phyloP scores from a whole-genome alignment of 2,797 vertebrate species.

The Serranus cabrilla region DNA sequence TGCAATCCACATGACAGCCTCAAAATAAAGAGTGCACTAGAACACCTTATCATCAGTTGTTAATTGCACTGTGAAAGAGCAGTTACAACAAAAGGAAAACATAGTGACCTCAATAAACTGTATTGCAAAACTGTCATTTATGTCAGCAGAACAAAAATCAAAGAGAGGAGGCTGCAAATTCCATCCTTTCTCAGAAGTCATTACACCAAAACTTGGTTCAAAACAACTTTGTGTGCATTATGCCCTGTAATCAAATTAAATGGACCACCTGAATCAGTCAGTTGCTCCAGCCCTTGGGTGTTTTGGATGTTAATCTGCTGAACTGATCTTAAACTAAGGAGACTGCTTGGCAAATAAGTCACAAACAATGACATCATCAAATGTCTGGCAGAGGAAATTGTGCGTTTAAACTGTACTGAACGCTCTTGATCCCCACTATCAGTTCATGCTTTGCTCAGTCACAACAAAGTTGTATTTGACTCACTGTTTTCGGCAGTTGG shows the following conservation, averaged over 20 bases:
- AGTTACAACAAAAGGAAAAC: slow-evolving; percentile 41
- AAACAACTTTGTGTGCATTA: slow-evolving; percentile 37
- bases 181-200: slow-evolving; percentile 43
- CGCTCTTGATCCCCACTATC: slow-evolving; percentile 12
- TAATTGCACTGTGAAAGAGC: slow-evolving; percentile 59
- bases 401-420: background rate
- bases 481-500: slow-evolving; percentile 9
- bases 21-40: slow-evolving; percentile 43
- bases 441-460: background rate
- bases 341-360: slow-evolving; percentile 32
- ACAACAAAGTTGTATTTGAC: slow-evolving; percentile 8
- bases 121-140: slow-evolving; percentile 47
- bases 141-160: slow-evolving; percentile 46
- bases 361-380: slow-evolving; percentile 45
- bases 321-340: slow-evolving; percentile 37
- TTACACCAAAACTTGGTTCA: slow-evolving; percentile 38
- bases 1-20: slow-evolving; percentile 54
- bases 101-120: slow-evolving; percentile 36
- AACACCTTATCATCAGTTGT: slow-evolving; percentile 56
- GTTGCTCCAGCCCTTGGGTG: slow-evolving; percentile 24
- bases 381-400: slow-evolving; percentile 6
- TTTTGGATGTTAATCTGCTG: slow-evolving; percentile 35
- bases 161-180: slow-evolving; percentile 33
- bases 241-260: slow-evolving; percentile 58
- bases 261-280: slow-evolving; percentile 42